These are phyloP conservation scores for Hoplostethus atlanticus DNA, from an alignment of 2,797 vertebrate species.

Conservation along the genomic window DNA sequence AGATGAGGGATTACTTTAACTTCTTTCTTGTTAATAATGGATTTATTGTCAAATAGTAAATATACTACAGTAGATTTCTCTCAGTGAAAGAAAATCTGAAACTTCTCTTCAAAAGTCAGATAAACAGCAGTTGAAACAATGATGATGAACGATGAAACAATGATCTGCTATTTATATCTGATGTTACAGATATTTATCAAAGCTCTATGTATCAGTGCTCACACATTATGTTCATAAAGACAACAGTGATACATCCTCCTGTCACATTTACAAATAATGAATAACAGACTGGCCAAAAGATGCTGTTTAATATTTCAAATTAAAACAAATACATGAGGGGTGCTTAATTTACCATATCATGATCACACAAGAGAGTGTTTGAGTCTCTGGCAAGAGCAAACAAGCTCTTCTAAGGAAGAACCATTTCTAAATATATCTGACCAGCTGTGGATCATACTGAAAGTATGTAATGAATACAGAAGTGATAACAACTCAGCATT, in stretches of 20 bases:
- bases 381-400: neutral
- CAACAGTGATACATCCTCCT: neutral
- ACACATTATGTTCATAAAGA: neutral
- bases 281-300: neutral
- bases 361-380: neutral
- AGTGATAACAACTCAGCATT: constrained; percentile 22
- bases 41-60: constrained; percentile 56
- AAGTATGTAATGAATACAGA: neutral
- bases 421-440: neutral
- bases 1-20: neutral
- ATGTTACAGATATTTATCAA: neutral
- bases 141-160: too few species aligned
- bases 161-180: neutral
- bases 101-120: too few species aligned
- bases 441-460: neutral
- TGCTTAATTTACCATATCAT: too few species aligned
- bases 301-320: neutral
- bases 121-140: neutral
- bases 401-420: neutral
- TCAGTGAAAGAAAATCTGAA: neutral
- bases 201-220: neutral
- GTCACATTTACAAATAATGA: neutral
- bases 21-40: neutral
- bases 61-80: neutral
- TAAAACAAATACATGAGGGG: neutral